These are phyloP conservation scores for Cloeon dipterum DNA, from an alignment of 2,888 invertebrate species.

Conservation along the genomic window DNA sequence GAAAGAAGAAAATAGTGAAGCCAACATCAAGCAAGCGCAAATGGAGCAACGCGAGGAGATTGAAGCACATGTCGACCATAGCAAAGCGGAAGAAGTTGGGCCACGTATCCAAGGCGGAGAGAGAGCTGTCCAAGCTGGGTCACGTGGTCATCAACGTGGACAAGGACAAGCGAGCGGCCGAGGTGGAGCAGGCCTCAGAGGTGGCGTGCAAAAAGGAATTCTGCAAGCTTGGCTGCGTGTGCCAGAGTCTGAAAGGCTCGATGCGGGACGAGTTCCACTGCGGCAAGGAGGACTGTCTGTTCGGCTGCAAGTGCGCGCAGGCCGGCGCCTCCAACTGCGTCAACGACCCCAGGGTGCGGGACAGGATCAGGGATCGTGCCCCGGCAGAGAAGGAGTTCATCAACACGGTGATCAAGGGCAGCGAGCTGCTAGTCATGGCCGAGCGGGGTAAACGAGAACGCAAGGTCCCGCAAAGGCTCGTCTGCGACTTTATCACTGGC, in stretches of 20 bases:
- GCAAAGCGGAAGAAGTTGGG: conserved; percentile 14
- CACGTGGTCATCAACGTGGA: conserved; percentile 3
- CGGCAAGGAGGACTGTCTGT: conserved; percentile 33
- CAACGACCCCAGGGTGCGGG: conserved; percentile 22
- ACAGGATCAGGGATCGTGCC: conserved; percentile 29
- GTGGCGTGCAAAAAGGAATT: conserved; percentile 24
- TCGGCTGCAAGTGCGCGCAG: conserved; percentile 23
- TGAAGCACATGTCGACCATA: conserved; percentile 9
- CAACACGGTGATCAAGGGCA: conserved; percentile 40
- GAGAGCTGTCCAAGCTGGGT: conserved; percentile 33
- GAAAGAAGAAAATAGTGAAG: not conserved
- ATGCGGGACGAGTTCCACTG: conserved; percentile 27
- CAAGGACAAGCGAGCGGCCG: conserved; percentile 14
- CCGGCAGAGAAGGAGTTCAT: conserved; percentile 49
- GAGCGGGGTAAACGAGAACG: conserved; percentile 27
- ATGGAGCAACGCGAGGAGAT: conserved; percentile 1
- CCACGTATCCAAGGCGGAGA: conserved; percentile 18
- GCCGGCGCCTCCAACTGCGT: conserved; percentile 13
- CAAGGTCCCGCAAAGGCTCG: conserved; percentile 35
- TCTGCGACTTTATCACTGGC: conserved; percentile 23
- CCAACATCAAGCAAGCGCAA: not conserved
- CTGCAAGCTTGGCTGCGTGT: conserved; percentile 42
- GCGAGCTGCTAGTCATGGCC: conserved; percentile 31
- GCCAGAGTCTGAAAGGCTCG: conserved; percentile 22
- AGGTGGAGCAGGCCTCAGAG: conserved; percentile 1